Conservation (phyloP, 23 tunicate species). For the Styela plicata region DNA sequence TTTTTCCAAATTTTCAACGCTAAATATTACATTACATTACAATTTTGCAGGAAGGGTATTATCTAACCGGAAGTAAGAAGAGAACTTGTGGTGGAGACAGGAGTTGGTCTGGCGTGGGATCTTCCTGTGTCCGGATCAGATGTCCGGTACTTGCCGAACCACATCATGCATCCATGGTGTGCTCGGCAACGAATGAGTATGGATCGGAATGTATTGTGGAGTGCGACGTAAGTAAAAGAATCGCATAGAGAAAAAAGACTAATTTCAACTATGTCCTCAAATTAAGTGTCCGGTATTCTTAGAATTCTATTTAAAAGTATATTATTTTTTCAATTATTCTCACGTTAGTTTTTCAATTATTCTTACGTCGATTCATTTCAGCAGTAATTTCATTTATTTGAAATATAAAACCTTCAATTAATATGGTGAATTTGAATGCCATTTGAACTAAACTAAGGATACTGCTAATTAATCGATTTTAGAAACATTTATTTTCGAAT, state of each 20-base stretch:
- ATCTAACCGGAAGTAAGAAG: slow-evolving; percentile 37
- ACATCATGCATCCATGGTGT: slow-evolving; percentile 48
- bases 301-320: too few relatives aligned
- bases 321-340: too few relatives aligned
- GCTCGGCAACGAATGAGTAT: slow-evolving; percentile 61
- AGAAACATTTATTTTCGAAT: too few relatives aligned
- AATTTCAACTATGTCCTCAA: too few relatives aligned
- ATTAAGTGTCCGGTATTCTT: too few relatives aligned
- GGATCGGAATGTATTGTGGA: slow-evolving; percentile 55
- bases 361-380: too few relatives aligned
- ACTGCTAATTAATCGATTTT: too few relatives aligned
- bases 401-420: too few relatives aligned
- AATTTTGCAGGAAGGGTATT: slow-evolving; percentile 63
- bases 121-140: slow-evolving; percentile 72
- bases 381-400: too few relatives aligned
- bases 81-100: slow-evolving; percentile 50
- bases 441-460: too few relatives aligned
- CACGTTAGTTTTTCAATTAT: too few relatives aligned
- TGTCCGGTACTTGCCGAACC: slow-evolving; percentile 73
- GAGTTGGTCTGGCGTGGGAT: slow-evolving; percentile 58
- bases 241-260: neutral
- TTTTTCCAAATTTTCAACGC: neutral
- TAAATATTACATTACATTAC: neutral
- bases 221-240: slow-evolving; percentile 64
- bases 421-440: too few relatives aligned